Evolutionary conservation across 1,140 invertebrate genomes (phyloP), one percentile per base, ranked within the genome.

Genomic region (Pogonomyrmex californicus): DNA sequence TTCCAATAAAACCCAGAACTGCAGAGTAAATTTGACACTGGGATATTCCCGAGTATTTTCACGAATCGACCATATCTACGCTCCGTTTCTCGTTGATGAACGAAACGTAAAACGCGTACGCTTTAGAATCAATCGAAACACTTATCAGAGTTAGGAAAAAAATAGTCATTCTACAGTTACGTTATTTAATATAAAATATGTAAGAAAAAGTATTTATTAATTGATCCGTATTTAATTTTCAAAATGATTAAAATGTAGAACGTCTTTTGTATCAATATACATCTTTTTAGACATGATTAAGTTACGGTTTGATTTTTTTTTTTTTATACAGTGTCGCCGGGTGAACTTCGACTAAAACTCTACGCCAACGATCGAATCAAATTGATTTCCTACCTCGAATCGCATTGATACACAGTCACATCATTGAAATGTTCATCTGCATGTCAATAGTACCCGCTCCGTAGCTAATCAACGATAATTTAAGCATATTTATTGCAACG

Each of bases 401-500:
- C 17, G 23, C n/a, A 23, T 23, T 14, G 14, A 71, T 47, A 47
- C 33, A 47, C 44, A 47, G 5, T 58, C n/a, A 47, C 17, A n/a
- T 60, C 47, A 73, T 60, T 38, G 54, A 82, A 47, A 14, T 23
- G 23, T 60, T 73, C 54, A 83, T 73, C 65, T 62, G 79, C 79
- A 83, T 83, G 79, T 62, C 54, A 63, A 36, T 60, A 73, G 17
- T 38, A 82, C 30, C 54, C 60, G 79, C 41, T 82, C 49, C 41
- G 2, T 82, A 82, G 49, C 7, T 73, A 73, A 47, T 68, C 23
- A 82, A 81, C 38, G 36, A 62, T 83, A 73, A 73, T 82, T 58
- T 82, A 82, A 60, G 66, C 66, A 47, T 73, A 82, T 30, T 58
- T 71, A 71, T 73, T 73, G 66, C 54, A 23, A 82, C 58, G 30